phyloP scores from a whole-genome alignment of 1,140 invertebrate species.

The Elysia chlorotica region DNA sequence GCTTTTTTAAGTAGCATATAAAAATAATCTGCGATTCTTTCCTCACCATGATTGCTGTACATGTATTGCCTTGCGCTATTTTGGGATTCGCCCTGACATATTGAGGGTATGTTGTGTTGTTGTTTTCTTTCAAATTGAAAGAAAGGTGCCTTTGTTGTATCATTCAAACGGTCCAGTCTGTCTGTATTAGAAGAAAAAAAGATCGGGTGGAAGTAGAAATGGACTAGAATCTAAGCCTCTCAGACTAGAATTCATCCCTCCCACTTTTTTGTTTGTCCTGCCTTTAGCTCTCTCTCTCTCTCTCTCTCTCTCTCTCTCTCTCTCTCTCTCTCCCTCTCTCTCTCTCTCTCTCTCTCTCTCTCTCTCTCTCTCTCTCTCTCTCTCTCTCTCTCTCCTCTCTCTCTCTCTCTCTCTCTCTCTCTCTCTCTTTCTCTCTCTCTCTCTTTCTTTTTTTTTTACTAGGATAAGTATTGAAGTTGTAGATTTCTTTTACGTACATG shows the following conservation, averaged over 20 bases:
- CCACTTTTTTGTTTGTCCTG: neutral
- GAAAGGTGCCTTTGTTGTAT: neutral
- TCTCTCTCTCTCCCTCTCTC: neutral
- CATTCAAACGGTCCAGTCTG: neutral
- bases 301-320: neutral
- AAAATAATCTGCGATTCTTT: no score
- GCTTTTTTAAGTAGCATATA: no score
- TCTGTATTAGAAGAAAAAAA: neutral
- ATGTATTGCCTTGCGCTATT: neutral
- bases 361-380: neutral
- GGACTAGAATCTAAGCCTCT: neutral
- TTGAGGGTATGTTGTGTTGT: no score
- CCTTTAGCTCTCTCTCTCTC: neutral
- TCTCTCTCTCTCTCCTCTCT: slow-evolving; percentile 3
- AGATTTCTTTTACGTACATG: no score
- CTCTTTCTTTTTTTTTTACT: neutral
- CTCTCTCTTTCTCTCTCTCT: neutral
- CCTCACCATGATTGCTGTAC: no score
- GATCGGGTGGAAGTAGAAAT: neutral
- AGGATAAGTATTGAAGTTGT: no score
- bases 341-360: neutral
- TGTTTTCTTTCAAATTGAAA: neutral
- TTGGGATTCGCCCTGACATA: neutral
- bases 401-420: neutral
- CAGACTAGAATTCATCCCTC: neutral